Conservation (phyloP, 2,888 invertebrate genomes). For the Clistopyga incitator region DNA sequence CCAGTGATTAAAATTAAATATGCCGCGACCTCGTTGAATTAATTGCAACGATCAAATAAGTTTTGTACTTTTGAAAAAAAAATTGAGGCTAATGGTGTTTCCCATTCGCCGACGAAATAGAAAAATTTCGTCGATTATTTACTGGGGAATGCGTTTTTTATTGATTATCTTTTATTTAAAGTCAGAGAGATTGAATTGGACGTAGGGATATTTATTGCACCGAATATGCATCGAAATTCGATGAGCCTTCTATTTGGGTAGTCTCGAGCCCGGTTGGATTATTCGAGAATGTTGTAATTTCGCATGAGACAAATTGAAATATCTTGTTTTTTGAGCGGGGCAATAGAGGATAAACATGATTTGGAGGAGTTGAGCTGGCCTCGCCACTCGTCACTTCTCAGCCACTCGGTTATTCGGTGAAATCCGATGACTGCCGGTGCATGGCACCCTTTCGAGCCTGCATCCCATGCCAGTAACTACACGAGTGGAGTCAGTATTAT, state of each 20-base stretch:
- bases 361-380: conserved; percentile 5
- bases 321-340: conserved; percentile 8
- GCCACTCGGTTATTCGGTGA: conserved; percentile 35
- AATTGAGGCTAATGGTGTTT: too few relatives aligned
- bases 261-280: neutral
- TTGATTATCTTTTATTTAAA: neutral
- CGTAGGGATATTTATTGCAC: neutral
- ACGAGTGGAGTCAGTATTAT: conserved; percentile 26
- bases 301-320: conserved; percentile 21
- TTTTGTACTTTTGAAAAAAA: too few relatives aligned
- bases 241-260: neutral
- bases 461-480: conserved; percentile 28
- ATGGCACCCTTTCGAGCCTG: conserved; percentile 33
- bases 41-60: neutral
- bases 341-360: conserved; percentile 1
- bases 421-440: conserved; percentile 35
- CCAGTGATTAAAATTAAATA: conserved; percentile 1
- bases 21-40: neutral
- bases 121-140: neutral
- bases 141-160: neutral
- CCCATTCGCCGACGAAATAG: too few relatives aligned
- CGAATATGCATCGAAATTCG: conserved; percentile 2
- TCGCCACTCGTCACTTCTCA: conserved; percentile 42
- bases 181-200: neutral
- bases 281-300: conserved; percentile 14